These are phyloP conservation scores for Euwallacea similis DNA, from an alignment of 1,140 invertebrate species.

Conservation along the genomic window DNA sequence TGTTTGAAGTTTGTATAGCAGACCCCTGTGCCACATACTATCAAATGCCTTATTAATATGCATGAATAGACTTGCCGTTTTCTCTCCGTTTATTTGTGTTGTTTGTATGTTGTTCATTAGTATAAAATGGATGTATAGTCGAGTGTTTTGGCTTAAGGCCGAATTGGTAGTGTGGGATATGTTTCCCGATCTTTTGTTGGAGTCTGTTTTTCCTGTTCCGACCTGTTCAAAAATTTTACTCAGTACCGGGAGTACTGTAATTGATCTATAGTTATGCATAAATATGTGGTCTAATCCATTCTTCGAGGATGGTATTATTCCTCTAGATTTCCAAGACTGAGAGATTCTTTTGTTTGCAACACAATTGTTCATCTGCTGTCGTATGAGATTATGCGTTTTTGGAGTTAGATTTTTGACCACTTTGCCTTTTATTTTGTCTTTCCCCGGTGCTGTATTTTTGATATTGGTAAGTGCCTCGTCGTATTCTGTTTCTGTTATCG, in stretches of 20 bases:
- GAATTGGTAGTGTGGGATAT: too few relatives aligned
- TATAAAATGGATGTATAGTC: not conserved
- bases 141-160: constrained; percentile 1
- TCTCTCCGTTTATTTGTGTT: not conserved
- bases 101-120: too few relatives aligned
- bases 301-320: not conserved
- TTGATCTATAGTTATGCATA: not conserved
- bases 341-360: not conserved
- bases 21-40: too few relatives aligned
- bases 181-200: too few relatives aligned
- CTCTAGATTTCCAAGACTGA: not conserved
- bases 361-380: not conserved
- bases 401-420: not conserved
- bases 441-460: too few relatives aligned
- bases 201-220: too few relatives aligned
- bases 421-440: too few relatives aligned
- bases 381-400: not conserved
- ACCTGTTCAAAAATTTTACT: not conserved
- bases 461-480: too few relatives aligned
- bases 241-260: not conserved
- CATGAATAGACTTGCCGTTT: not conserved
- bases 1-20: not conserved
- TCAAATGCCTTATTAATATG: too few relatives aligned
- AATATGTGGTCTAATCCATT: not conserved
- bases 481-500: too few relatives aligned